Conservation (phyloP, 2,113 vertebrate species). For the Trogon surrucura region DNA sequence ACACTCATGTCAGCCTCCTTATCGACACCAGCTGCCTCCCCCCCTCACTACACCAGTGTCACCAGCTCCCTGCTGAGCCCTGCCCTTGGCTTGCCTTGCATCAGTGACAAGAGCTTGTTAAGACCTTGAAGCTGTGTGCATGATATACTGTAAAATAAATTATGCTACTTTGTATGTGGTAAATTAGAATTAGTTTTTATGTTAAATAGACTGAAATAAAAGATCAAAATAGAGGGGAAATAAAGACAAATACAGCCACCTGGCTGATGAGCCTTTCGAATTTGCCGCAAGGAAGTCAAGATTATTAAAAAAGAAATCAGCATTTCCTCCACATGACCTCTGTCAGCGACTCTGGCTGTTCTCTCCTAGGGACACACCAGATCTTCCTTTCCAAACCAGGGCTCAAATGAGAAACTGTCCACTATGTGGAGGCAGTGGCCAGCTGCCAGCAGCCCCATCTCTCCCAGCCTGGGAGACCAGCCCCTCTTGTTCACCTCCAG, state of each 20-base stretch:
- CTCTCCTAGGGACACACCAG: not conserved
- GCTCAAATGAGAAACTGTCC: not conserved
- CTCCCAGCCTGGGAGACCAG: not conserved
- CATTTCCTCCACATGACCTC: not conserved
- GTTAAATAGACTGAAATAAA: not conserved
- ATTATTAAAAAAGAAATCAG: not conserved
- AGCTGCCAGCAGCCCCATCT: not conserved
- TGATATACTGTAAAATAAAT: not conserved
- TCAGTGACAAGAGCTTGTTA: not conserved
- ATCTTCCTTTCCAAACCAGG: not conserved
- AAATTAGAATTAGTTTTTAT: not conserved
- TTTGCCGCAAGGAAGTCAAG: not conserved
- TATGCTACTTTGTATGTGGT: not conserved
- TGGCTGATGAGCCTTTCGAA: not conserved
- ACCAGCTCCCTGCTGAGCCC: not conserved
- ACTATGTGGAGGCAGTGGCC: not conserved
- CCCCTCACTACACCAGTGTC: fast-evolving
- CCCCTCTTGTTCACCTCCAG: not conserved
- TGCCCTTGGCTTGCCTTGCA: not conserved
- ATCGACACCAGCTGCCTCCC: not conserved
- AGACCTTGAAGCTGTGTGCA: not conserved
- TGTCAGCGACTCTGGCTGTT: not conserved
- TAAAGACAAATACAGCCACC: not conserved
- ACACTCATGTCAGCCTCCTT: fast-evolving
- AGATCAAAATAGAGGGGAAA: not conserved